phyloP scores from a whole-genome alignment of 2,113 vertebrate species.

The Chamaetylas fuelleborni region DNA sequence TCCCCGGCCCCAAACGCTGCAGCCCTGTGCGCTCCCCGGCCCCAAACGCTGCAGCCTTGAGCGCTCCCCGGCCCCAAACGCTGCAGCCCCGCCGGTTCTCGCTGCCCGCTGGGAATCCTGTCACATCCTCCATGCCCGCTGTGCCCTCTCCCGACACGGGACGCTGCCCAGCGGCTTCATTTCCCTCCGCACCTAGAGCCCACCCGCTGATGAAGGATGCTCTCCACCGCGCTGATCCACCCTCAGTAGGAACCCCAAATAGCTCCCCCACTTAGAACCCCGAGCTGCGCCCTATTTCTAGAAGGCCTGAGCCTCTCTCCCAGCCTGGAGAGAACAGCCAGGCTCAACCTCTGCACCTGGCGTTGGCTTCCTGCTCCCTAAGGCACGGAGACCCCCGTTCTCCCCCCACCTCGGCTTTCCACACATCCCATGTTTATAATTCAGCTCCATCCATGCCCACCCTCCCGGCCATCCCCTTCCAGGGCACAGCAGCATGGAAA shows the following conservation, averaged over 20 bases:
- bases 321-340: background rate
- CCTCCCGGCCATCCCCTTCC: background rate
- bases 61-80: background rate
- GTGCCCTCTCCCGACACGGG: background rate
- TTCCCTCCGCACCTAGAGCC: accelerated
- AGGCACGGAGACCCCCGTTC: accelerated
- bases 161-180: background rate
- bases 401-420: accelerated
- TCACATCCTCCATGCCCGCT: background rate
- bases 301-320: background rate
- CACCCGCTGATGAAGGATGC: background rate
- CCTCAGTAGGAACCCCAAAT: accelerated
- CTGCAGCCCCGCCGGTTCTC: background rate
- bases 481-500: accelerated
- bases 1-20: no score
- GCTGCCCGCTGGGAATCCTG: background rate
- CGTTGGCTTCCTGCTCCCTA: background rate
- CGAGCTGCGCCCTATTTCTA: accelerated
- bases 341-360: background rate
- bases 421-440: background rate
- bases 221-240: background rate
- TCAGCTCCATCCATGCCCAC: background rate
- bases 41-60: background rate
- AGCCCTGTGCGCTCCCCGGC: no score
- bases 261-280: no score